A percentile compares a stretch with the other conserved stretches of the same genome.
Evolutionary conservation across 2,797 vertebrate species (phyloP).

Genomic region (Anas capensis): DNA sequence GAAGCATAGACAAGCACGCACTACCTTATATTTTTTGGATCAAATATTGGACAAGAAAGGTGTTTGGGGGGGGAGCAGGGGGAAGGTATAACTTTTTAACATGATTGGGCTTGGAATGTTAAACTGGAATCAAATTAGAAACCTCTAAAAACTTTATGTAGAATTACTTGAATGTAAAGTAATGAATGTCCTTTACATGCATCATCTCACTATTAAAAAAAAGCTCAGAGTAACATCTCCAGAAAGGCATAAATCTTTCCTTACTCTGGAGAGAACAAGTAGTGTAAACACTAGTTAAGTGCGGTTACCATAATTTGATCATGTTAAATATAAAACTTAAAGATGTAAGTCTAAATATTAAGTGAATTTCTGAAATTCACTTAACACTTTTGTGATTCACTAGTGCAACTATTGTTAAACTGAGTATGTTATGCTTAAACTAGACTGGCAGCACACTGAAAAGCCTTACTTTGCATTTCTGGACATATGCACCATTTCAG

Average conservation of each 20-base stretch:
- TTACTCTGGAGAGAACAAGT: not conserved
- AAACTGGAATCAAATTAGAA: not conserved
- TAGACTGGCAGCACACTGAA: constrained; percentile 14
- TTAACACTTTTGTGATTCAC: constrained; percentile 37
- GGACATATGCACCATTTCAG: constrained; percentile 58
- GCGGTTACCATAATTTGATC: constrained; percentile 42
- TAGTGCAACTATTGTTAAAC: not conserved
- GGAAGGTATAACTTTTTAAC: not conserved
- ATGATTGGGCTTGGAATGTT: not conserved
- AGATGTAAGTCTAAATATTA: constrained; percentile 34
- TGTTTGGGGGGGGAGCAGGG: not conserved
- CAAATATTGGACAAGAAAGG: not conserved
- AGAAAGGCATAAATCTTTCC: not conserved
- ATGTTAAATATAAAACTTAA: constrained; percentile 61
- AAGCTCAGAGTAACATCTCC: not conserved
- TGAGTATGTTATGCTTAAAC: constrained; percentile 10
- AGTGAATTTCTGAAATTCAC: constrained; percentile 31
- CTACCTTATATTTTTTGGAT: not conserved
- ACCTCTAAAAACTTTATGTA: not conserved
- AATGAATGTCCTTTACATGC: fast-evolving
- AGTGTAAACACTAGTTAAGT: constrained; percentile 57
- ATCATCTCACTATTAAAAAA: not conserved
- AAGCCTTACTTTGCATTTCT: constrained; percentile 67
- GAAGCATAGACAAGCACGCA: not conserved
- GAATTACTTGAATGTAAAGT: not conserved